Evolutionary conservation across 2,888 invertebrate species (phyloP).

Genomic region (Silvanus unidentatus): DNA sequence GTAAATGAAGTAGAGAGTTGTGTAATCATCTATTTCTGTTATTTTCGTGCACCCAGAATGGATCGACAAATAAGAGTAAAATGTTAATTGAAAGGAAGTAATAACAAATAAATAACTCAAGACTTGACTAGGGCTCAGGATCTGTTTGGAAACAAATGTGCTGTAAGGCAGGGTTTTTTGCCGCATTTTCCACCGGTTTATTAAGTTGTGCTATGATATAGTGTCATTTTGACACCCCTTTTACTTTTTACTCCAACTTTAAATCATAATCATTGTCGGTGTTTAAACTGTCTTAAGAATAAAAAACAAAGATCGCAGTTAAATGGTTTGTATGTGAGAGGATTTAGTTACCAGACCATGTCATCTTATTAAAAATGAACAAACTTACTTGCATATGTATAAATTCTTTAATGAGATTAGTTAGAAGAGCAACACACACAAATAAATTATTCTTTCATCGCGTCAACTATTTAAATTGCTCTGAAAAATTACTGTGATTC

Average conservation of each 20-base stretch:
- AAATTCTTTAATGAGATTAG: slow-evolving; percentile 11
- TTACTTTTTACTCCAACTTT: slow-evolving; percentile 6
- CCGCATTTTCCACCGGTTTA: too few species aligned
- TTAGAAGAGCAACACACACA: slow-evolving; percentile 15
- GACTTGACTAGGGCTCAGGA: background rate
- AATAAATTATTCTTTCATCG: slow-evolving; percentile 35
- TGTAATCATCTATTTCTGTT: background rate
- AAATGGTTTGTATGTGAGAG: slow-evolving; percentile 18
- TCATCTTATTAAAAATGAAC: slow-evolving; percentile 19
- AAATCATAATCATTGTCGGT: too few species aligned
- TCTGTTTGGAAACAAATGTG: slow-evolving; percentile 8
- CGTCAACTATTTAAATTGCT: slow-evolving; percentile 35
- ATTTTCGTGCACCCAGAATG: background rate
- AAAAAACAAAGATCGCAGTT: slow-evolving; percentile 11
- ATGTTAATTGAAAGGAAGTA: slow-evolving; percentile 29
- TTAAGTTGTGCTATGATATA: too few species aligned
- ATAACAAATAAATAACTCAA: slow-evolving; percentile 25
- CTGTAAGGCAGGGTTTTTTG: background rate
- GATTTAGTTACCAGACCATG: slow-evolving; percentile 21
- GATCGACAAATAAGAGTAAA: slow-evolving; percentile 8
- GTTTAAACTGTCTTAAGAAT: too few species aligned
- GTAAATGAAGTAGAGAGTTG: too few species aligned
- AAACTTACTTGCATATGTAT: slow-evolving; percentile 10
- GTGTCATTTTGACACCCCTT: slow-evolving; percentile 13
- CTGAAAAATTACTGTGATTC: slow-evolving; percentile 40